These are phyloP conservation scores for Archegozetes longisetosus DNA, from an alignment of 1,140 invertebrate species.

Conservation along the genomic window DNA sequence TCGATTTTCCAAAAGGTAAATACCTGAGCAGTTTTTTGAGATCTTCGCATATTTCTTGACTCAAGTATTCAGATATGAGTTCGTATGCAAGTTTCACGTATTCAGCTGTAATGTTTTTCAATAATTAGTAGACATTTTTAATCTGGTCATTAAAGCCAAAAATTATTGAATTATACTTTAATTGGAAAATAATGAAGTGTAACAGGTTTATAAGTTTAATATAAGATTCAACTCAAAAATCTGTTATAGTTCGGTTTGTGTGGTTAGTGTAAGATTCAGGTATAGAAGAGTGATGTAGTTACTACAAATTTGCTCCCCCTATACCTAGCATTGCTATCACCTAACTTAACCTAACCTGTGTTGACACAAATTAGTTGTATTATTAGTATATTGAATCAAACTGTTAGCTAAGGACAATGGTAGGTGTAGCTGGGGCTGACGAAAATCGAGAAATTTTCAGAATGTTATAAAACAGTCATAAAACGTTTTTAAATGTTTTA, in stretches of 20 bases:
- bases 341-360: no score
- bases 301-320: no score
- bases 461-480: no score
- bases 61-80: constrained; percentile 2
- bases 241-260: neutral
- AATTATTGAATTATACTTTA: neutral
- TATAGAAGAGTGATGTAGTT: no score
- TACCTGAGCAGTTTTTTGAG: neutral
- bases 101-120: constrained; percentile 5
- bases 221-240: neutral
- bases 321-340: no score
- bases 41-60: neutral
- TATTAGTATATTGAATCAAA: no score
- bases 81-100: constrained; percentile 3
- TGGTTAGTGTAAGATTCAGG: neutral
- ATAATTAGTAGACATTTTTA: neutral
- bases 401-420: no score
- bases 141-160: neutral
- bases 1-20: neutral
- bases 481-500: no score
- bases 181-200: neutral
- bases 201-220: neutral
- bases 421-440: no score
- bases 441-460: no score
- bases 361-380: no score